These are phyloP conservation scores for Planiliza haematocheilus DNA, from an alignment of 2,113 vertebrate genomes.

Conservation along the genomic window DNA sequence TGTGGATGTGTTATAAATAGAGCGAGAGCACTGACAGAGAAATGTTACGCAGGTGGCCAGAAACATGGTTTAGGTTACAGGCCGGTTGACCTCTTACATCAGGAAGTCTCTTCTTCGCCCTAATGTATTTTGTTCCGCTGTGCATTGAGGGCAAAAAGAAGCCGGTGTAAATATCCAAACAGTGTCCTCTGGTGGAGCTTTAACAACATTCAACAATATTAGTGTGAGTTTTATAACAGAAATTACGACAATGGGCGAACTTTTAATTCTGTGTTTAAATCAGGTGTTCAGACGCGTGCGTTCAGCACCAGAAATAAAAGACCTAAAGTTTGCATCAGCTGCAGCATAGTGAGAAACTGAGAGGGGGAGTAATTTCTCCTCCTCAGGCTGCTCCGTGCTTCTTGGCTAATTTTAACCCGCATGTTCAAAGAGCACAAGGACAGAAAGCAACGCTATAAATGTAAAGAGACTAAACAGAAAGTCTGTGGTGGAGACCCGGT, in stretches of 20 bases:
- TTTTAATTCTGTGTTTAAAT: not conserved
- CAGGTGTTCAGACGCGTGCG: not conserved
- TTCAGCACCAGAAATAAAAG: not conserved
- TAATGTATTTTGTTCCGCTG: not conserved
- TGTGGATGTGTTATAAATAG: constrained; percentile 72
- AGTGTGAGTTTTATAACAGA: not conserved
- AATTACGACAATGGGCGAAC: not conserved
- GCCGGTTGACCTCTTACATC: not conserved
- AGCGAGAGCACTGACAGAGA: constrained; percentile 40
- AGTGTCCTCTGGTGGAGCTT: constrained; percentile 45
- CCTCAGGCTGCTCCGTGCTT: constrained; percentile 47
- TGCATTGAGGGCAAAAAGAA: not conserved
- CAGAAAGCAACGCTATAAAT: constrained; percentile 40
- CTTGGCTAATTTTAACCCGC: constrained; percentile 75
- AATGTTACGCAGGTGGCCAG: constrained; percentile 63
- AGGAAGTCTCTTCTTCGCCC: not conserved
- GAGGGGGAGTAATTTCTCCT: constrained; percentile 19
- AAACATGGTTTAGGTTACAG: constrained; percentile 60
- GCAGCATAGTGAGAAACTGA: constrained; percentile 2
- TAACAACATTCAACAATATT: not conserved
- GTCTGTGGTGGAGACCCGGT: constrained; percentile 35
- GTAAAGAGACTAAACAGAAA: constrained; percentile 23
- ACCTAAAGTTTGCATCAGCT: not conserved
- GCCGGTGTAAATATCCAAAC: not conserved
- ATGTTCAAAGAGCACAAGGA: constrained; percentile 37